phyloP scores from a whole-genome alignment of 2,113 vertebrate species.

The Scolopax mira region DNA sequence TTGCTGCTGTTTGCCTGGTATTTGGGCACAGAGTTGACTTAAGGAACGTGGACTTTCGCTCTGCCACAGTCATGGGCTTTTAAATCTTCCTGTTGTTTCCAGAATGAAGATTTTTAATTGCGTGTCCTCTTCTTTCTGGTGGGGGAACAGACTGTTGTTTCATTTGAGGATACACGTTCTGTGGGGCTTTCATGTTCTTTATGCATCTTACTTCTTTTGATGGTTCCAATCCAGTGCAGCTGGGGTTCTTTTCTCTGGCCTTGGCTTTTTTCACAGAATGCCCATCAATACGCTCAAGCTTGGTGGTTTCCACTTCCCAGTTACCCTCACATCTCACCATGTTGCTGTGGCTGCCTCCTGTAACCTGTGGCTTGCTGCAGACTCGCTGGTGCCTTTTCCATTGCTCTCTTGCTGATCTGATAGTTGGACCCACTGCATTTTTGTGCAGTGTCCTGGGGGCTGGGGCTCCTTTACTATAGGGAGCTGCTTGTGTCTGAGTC shows the following conservation, averaged over 20 bases:
- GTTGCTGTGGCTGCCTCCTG: neutral
- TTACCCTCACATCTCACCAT: neutral
- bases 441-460: neutral
- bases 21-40: neutral
- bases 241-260: neutral
- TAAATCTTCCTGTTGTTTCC: neutral
- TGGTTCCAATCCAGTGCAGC: neutral
- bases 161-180: rapidly evolving
- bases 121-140: neutral
- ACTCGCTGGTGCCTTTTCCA: neutral
- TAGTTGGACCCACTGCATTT: neutral
- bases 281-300: neutral
- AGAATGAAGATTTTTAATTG: neutral
- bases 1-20: neutral
- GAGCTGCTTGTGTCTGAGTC: neutral
- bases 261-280: neutral
- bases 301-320: neutral
- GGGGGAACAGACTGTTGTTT: neutral
- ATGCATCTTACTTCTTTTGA: neutral
- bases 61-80: neutral
- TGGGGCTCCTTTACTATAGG: neutral
- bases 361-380: neutral
- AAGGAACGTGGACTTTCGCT: neutral
- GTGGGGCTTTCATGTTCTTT: neutral
- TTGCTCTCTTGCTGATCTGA: rapidly evolving